Conservation (phyloP, 2,797 vertebrate genomes). For the Poeciliopsis paucimaculata region DNA sequence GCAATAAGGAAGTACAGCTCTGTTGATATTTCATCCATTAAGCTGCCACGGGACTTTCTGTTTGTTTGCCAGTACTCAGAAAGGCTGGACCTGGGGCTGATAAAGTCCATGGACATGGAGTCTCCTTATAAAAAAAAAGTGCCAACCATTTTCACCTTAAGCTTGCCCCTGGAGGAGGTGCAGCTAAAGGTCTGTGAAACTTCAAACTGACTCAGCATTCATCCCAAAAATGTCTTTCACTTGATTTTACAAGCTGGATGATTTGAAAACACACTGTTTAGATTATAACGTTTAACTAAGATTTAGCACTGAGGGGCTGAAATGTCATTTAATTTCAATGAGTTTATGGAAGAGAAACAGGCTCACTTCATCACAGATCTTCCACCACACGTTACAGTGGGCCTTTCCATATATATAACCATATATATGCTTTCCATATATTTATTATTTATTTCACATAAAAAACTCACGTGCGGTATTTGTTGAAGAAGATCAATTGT, state of each 20-base stretch:
- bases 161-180: constrained; percentile 44
- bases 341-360: neutral
- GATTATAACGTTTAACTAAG: neutral
- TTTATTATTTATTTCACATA: neutral
- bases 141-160: constrained; percentile 57
- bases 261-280: neutral
- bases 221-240: neutral
- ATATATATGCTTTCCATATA: no score
- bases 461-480: neutral
- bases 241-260: neutral
- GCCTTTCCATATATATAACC: neutral
- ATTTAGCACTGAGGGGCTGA: neutral
- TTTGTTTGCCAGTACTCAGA: constrained; percentile 66
- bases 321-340: no score
- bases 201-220: neutral
- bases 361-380: neutral
- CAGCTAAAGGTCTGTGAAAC: constrained; percentile 65
- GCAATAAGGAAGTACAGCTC: neutral
- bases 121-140: constrained; percentile 22
- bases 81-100: constrained; percentile 63
- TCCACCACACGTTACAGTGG: neutral
- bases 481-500: neutral
- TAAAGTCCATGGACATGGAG: constrained; percentile 51
- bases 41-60: neutral
- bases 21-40: neutral